Percentiles rank a stretch among this genome's conserved stretches.
Conservation (phyloP, 2,888 invertebrate genomes). For the Orchesella flavescens region DNA sequence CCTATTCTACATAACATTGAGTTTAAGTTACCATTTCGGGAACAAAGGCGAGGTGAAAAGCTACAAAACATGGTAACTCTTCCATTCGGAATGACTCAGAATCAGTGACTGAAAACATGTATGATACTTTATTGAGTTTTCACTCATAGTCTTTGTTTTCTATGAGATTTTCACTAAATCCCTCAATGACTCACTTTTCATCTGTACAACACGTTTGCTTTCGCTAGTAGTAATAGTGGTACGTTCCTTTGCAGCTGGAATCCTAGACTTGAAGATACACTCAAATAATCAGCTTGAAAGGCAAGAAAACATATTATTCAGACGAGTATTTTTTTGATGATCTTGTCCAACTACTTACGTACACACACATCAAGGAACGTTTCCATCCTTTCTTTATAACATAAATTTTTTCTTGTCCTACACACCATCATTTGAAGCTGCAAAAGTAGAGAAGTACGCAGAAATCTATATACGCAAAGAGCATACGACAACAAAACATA, state of each 20-base stretch:
- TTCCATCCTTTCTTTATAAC: constrained; percentile 25
- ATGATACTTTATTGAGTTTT: neutral
- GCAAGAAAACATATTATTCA: neutral
- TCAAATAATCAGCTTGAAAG: constrained; percentile 3
- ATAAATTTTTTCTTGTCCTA: constrained; percentile 39
- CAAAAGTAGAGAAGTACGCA: constrained; percentile 10
- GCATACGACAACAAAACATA: constrained; percentile 42
- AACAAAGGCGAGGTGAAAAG: too few species aligned
- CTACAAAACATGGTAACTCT: too few species aligned
- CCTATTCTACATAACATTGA: too few species aligned
- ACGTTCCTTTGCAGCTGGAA: constrained; percentile 35
- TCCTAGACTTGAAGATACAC: neutral
- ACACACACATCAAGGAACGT: neutral
- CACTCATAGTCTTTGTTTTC: neutral
- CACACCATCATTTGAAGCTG: constrained; percentile 39
- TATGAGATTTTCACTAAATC: constrained; percentile 13
- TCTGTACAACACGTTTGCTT: neutral
- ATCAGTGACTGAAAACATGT: neutral
- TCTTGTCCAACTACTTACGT: constrained; percentile 5
- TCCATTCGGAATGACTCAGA: neutral
- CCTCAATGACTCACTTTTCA: constrained; percentile 16
- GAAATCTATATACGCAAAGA: neutral
- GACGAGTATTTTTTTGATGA: constrained; percentile 17
- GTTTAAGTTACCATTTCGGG: too few species aligned
- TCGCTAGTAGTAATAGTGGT: neutral